These are phyloP conservation scores for Liopterus haemorrhoidalis DNA, from an alignment of 2,888 invertebrate species.

Conservation along the genomic window DNA sequence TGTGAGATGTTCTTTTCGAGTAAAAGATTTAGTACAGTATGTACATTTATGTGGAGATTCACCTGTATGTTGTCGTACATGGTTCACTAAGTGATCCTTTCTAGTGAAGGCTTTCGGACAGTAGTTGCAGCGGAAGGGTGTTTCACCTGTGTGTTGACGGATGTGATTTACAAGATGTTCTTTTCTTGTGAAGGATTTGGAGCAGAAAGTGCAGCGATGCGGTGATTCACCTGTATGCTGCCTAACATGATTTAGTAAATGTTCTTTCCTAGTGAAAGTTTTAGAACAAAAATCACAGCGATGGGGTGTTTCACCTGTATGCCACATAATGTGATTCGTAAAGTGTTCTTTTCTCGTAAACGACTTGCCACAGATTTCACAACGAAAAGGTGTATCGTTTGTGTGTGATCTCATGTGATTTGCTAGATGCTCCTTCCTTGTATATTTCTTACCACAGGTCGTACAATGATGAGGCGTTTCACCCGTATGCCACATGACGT, in stretches of 20 bases:
- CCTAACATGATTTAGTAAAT: constrained; percentile 69
- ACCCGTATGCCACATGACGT: constrained; percentile 77
- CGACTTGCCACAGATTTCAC: constrained; percentile 82
- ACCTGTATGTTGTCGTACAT: constrained; percentile 64
- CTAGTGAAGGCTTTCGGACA: constrained; percentile 81
- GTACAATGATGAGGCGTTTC: constrained; percentile 84
- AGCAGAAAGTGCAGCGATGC: constrained; percentile 78
- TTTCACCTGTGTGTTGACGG: constrained; percentile 71
- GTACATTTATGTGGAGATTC: constrained; percentile 74
- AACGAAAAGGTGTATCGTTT: constrained; percentile 80
- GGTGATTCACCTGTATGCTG: constrained; percentile 78
- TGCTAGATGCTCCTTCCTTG: constrained; percentile 80
- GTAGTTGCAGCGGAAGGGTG: constrained; percentile 74
- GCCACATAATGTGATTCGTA: constrained; percentile 86
- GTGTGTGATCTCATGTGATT: constrained; percentile 86
- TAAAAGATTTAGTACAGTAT: constrained; percentile 72
- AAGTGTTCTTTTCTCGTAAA: constrained; percentile 86
- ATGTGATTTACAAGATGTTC: constrained; percentile 84
- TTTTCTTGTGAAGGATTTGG: constrained; percentile 80
- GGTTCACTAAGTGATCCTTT: constrained; percentile 74
- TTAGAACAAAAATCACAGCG: constrained; percentile 75
- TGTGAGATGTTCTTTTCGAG: constrained; percentile 73
- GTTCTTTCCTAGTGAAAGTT: constrained; percentile 72
- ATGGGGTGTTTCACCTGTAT: constrained; percentile 74
- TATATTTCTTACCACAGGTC: constrained; percentile 83